Conservation (phyloP, 1,140 invertebrate species). For the Drosophila rufa region DNA sequence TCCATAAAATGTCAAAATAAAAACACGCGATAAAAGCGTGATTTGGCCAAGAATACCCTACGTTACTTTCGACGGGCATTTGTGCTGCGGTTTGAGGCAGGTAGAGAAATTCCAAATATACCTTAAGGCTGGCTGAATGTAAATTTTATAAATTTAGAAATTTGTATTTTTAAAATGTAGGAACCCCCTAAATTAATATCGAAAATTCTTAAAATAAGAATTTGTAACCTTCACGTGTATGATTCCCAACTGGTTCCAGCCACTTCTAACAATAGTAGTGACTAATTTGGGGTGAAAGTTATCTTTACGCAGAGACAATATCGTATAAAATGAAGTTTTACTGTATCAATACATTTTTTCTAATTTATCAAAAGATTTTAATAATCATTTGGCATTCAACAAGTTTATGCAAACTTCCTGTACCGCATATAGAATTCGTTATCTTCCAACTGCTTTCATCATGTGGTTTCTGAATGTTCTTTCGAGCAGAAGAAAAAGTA, state of each 20-base stretch:
- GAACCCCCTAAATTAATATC: no score
- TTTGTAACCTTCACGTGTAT: no score
- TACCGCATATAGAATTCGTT: conserved; percentile 22
- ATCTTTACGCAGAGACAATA: no score
- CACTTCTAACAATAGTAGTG: no score
- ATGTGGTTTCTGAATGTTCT: conserved; percentile 27
- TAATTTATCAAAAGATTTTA: not conserved
- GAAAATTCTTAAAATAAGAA: no score
- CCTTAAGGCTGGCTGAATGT: no score
- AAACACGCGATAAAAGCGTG: conserved; percentile 55
- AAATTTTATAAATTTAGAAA: no score
- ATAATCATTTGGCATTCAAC: not conserved
- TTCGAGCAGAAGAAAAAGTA: conserved; percentile 16
- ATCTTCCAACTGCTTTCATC: conserved; percentile 6
- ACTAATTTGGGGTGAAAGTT: no score
- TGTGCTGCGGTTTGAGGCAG: not conserved
- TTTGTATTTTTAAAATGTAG: no score
- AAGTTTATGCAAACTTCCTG: conserved; percentile 10
- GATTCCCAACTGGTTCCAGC: no score
- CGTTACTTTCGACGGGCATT: not conserved
- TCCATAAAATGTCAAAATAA: conserved; percentile 35
- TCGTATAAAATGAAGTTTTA: no score
- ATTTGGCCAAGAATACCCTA: conserved; percentile 32
- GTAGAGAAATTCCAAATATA: not conserved
- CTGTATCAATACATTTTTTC: no score